A percentile compares a stretch with the other conserved stretches of the same genome.
Conservation (phyloP, 2,888 invertebrate species). For the Clunio marinus region DNA sequence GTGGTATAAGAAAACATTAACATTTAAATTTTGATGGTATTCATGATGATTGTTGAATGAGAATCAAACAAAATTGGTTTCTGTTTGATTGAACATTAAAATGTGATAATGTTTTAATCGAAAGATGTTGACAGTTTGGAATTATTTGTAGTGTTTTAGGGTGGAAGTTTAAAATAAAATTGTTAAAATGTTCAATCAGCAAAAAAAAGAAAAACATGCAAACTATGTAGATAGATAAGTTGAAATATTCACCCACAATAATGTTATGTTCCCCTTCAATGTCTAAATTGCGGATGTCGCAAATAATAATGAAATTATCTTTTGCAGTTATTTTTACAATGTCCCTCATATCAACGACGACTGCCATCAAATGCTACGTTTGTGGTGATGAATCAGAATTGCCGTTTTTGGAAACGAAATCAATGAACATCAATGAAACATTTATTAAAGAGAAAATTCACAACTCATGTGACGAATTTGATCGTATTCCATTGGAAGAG, state of each 20-base stretch:
- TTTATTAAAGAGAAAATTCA: not conserved
- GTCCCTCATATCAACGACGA: not conserved
- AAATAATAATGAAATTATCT: not conserved
- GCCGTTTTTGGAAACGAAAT: not conserved
- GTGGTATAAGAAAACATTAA: no score
- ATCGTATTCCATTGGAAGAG: not conserved
- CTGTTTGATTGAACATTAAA: no score
- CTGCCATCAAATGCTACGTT: slow-evolving; percentile 12
- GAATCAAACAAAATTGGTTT: no score
- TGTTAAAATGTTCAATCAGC: no score
- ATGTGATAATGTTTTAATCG: no score
- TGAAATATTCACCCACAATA: slow-evolving; percentile 1
- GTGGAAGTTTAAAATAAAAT: no score
- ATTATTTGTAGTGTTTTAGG: no score
- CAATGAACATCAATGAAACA: slow-evolving; percentile 7
- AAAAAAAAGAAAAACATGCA: no score
- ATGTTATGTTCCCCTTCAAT: not conserved
- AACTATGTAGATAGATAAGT: no score
- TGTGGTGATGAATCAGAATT: not conserved
- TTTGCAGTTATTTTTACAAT: not conserved
- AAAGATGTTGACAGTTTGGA: no score
- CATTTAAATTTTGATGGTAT: no score
- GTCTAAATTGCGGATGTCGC: not conserved
- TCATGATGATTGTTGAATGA: no score
- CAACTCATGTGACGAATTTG: slow-evolving; percentile 9